A percentile compares a stretch with the other conserved stretches of the same genome.
Conservation (phyloP, 2,797 vertebrate genomes). For the Chelonia mydas region DNA sequence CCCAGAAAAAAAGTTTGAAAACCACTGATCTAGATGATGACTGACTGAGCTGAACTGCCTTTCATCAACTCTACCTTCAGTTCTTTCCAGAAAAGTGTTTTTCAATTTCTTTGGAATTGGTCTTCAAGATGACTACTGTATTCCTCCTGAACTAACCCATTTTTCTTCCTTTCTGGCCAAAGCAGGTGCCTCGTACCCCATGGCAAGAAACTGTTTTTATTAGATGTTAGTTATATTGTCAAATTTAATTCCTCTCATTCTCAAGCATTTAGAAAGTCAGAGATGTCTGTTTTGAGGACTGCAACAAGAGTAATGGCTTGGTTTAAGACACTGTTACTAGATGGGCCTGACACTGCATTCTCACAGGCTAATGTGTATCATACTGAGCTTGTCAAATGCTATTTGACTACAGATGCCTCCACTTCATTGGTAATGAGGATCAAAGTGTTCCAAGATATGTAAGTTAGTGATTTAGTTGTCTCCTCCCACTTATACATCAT, state of each 20-base stretch:
- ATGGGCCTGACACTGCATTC: not conserved
- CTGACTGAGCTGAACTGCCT: not conserved
- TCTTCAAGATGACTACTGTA: not conserved
- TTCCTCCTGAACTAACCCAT: not conserved
- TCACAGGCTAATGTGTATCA: no score
- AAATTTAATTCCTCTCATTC: not conserved
- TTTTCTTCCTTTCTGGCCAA: not conserved
- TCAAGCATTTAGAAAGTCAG: not conserved
- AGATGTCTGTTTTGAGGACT: not conserved
- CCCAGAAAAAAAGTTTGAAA: no score
- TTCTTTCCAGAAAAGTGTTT: no score
- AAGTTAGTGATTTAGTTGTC: not conserved
- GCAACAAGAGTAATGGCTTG: not conserved
- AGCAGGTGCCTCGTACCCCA: not conserved
- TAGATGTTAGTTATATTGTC: not conserved
- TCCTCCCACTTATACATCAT: no score
- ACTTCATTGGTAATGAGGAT: not conserved
- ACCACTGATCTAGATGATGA: not conserved
- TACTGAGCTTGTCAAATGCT: no score
- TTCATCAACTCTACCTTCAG: not conserved
- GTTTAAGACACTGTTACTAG: not conserved
- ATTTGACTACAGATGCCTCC: not conserved
- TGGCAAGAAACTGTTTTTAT: not conserved
- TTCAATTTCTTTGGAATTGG: not conserved
- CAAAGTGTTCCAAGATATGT: not conserved